Evolutionary conservation across 2,113 vertebrate species (phyloP).

Genomic region (Lophotis ruficrista): DNA sequence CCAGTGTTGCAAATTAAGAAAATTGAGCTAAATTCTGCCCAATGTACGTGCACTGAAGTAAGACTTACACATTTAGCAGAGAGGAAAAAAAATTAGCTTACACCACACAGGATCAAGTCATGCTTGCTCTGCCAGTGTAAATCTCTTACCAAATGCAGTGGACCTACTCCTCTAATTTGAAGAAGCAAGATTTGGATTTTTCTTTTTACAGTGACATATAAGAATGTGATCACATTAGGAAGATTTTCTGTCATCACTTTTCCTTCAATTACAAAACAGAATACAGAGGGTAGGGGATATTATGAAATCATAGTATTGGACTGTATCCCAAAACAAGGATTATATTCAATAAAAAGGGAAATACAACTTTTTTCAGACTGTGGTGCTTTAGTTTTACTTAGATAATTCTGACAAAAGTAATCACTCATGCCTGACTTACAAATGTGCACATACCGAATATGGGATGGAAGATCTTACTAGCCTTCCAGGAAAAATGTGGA

Average conservation of each 20-base stretch:
- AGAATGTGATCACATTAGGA: slow-evolving; percentile 60
- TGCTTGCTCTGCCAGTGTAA: neutral
- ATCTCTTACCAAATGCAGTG: neutral
- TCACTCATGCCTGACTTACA: neutral
- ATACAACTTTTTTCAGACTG: neutral
- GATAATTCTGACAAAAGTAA: slow-evolving; percentile 20
- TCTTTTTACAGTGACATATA: slow-evolving; percentile 20
- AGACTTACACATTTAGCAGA: neutral
- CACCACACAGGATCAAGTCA: neutral
- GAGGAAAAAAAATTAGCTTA: neutral
- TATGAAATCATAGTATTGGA: slow-evolving; percentile 55
- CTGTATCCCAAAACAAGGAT: slow-evolving; percentile 43
- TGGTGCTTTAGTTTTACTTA: slow-evolving; percentile 9
- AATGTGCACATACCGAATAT: neutral
- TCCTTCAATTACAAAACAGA: slow-evolving; percentile 52
- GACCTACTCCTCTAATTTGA: neutral
- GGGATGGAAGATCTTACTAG: neutral
- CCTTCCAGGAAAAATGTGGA: neutral
- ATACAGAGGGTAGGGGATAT: slow-evolving; percentile 34
- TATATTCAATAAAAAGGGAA: slow-evolving; percentile 49
- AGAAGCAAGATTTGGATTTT: neutral
- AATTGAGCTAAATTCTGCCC: neutral
- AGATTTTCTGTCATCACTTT: slow-evolving; percentile 63
- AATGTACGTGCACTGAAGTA: neutral
- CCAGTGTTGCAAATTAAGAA: neutral